Evolutionary conservation across 2,888 invertebrate species (phyloP).

Genomic region (Ectropis crepuscularia): DNA sequence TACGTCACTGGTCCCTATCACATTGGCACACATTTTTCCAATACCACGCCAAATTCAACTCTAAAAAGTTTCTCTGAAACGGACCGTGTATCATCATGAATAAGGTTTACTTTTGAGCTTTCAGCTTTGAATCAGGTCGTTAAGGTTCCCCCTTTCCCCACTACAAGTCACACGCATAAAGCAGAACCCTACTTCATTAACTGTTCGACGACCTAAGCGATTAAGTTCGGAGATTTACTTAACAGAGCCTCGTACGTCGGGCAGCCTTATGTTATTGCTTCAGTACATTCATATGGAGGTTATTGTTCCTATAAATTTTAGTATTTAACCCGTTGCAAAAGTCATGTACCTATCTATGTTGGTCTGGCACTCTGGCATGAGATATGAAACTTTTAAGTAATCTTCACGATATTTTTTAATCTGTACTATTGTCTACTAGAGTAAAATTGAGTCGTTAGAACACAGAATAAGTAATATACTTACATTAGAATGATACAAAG

Average conservation of each 20-base stretch:
- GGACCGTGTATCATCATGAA: constrained; percentile 2
- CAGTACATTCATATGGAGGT: constrained; percentile 41
- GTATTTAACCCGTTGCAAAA: constrained; percentile 29
- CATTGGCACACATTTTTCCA: constrained; percentile 33
- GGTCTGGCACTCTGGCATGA: no score
- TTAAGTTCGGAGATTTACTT: constrained; percentile 61
- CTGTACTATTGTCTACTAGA: no score
- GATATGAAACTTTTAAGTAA: no score
- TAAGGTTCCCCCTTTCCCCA: constrained; percentile 40
- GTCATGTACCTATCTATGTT: constrained; percentile 7
- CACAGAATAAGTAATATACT: no score
- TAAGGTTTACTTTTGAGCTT: constrained; percentile 33
- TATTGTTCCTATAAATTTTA: constrained; percentile 47
- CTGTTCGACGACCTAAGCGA: constrained; percentile 61
- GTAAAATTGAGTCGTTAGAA: no score
- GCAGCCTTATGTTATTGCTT: constrained; percentile 52
- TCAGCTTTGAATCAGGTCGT: constrained; percentile 29
- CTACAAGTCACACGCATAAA: constrained; percentile 51
- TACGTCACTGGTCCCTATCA: constrained; percentile 29
- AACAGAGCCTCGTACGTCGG: constrained; percentile 46
- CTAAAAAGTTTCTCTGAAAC: constrained; percentile 12
- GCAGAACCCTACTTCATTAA: constrained; percentile 61
- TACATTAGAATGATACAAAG: no score
- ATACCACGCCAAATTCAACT: constrained; percentile 18
- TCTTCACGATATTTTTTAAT: no score